Conservation (phyloP, 2,888 invertebrate genomes). For the Ichneumon xanthorius region DNA sequence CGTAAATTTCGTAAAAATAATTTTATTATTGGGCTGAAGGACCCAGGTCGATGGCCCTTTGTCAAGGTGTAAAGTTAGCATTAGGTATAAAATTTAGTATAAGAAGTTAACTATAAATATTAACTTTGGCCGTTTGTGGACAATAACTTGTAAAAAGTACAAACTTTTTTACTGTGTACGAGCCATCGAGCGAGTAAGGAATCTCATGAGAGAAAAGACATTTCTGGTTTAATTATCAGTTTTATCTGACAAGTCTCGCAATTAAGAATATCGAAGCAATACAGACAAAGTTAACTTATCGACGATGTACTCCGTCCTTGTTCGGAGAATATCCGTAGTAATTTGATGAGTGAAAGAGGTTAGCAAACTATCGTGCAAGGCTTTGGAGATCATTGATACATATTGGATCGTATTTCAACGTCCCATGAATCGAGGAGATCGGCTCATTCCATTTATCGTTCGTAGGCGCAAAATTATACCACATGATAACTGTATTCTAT, state of each 20-base stretch:
- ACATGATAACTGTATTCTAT: neutral
- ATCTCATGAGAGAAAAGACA: neutral
- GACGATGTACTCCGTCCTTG: too few relatives aligned
- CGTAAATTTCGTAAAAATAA: too few relatives aligned
- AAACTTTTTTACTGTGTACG: neutral
- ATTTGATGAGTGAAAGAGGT: too few relatives aligned
- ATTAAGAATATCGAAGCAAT: neutral
- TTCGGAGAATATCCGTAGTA: too few relatives aligned
- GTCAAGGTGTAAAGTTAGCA: too few relatives aligned
- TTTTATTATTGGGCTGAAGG: too few relatives aligned
- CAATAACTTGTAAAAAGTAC: too few relatives aligned
- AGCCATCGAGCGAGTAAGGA: neutral
- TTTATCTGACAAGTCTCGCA: neutral
- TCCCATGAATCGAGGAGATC: neutral
- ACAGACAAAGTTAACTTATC: neutral
- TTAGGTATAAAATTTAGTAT: too few relatives aligned
- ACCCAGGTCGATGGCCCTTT: too few relatives aligned
- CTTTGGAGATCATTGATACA: neutral
- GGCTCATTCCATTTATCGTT: neutral
- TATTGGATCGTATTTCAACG: neutral
- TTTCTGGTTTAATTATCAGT: neutral
- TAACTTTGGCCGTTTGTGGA: too few relatives aligned
- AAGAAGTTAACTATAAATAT: too few relatives aligned
- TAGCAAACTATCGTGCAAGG: too few relatives aligned
- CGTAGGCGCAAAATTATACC: neutral